Percentiles rank a stretch among this genome's conserved stretches.
Evolutionary conservation across 1,140 invertebrate species (phyloP).

Genomic region (Orchestia grillus): DNA sequence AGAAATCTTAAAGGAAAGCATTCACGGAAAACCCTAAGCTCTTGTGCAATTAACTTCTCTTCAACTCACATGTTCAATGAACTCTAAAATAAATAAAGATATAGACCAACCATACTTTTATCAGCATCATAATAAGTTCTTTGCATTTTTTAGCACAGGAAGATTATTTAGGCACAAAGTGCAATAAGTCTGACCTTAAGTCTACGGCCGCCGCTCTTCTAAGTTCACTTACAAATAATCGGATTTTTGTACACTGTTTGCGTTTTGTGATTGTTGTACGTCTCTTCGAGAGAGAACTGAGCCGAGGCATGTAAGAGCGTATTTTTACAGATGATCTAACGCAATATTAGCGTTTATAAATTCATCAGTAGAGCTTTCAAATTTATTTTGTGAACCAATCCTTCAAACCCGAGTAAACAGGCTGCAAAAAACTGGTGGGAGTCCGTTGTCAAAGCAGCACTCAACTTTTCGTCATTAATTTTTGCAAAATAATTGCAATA

Average conservation of each 20-base stretch:
- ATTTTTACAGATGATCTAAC: too few species aligned
- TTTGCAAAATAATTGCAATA: neutral
- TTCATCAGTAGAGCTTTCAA: neutral
- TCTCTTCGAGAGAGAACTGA: neutral
- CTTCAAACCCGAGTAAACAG: neutral
- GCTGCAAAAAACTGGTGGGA: neutral
- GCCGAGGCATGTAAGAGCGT: too few species aligned
- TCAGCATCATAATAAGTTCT: neutral
- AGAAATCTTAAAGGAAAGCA: neutral
- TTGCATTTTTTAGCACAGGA: neutral
- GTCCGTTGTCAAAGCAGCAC: neutral
- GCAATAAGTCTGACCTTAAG: neutral
- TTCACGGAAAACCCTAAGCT: neutral
- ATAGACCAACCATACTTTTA: neutral
- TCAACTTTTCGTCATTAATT: neutral
- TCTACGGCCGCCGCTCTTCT: neutral
- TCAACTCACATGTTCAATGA: neutral
- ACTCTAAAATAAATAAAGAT: neutral
- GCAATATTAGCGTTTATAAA: neutral
- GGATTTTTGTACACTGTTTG: neutral
- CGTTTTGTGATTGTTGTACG: neutral
- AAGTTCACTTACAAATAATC: neutral
- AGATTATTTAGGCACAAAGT: neutral
- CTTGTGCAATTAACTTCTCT: neutral
- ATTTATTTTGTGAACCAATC: neutral